phyloP scores from a whole-genome alignment of 2,888 invertebrate genomes.

The Mechanitis messenoides region DNA sequence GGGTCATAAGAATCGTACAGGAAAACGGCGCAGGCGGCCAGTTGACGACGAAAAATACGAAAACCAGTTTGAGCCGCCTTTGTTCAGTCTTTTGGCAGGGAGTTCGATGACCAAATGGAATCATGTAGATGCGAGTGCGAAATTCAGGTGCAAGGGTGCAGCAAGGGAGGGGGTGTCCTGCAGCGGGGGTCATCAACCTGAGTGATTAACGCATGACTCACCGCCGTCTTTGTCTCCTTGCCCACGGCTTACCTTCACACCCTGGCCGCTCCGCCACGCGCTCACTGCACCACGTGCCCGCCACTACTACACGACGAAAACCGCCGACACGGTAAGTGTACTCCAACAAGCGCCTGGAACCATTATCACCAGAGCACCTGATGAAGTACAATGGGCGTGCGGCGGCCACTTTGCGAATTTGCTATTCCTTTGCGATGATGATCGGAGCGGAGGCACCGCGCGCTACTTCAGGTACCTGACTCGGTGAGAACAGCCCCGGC shows the following conservation, averaged over 20 bases:
- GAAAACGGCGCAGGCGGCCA: conserved; percentile 51
- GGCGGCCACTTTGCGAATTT: conserved; percentile 73
- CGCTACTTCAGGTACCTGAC: conserved; percentile 99
- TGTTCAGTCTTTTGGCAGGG: conserved; percentile 61
- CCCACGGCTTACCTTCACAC: conserved; percentile 42
- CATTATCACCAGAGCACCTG: conserved; percentile 96
- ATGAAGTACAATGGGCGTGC: conserved; percentile 99
- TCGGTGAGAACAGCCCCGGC: conserved; percentile 86
- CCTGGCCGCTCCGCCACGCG: conserved; percentile 35
- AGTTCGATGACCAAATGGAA: conserved; percentile 73
- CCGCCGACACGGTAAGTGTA: conserved; percentile 95
- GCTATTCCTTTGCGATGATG: conserved; percentile 27
- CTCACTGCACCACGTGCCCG: conserved; percentile 35
- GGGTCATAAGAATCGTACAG: conserved; percentile 46
- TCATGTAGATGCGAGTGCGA: conserved; percentile 48
- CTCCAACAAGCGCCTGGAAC: conserved; percentile 99
- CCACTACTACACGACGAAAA: conserved; percentile 45
- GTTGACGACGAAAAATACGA: conserved; percentile 59
- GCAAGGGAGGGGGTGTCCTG: conserved; percentile 48
- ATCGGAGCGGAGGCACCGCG: conserved; percentile 83
- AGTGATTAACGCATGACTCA: conserved; percentile 61
- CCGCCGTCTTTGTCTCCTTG: conserved; percentile 57
- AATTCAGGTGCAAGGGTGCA: conserved; percentile 62
- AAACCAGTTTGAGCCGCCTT: conserved; percentile 72
- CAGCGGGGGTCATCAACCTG: conserved; percentile 62